These are phyloP conservation scores for Henricia sp. DNA, from an alignment of 53 echinoderm and acorn worm genomes.

Conservation along the genomic window DNA sequence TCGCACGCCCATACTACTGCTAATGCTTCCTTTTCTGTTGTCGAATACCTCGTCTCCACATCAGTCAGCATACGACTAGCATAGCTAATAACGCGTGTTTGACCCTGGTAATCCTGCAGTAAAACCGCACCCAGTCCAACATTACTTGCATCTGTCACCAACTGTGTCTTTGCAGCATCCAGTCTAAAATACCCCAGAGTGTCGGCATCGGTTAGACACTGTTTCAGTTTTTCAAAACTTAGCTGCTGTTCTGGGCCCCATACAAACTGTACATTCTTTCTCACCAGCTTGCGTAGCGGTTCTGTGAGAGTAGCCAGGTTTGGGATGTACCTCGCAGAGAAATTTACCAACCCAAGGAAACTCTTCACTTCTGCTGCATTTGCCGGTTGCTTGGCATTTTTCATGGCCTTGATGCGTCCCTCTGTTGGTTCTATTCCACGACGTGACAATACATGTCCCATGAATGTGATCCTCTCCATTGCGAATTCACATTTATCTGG, in stretches of 20 bases:
- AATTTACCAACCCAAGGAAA: conserved; percentile 74
- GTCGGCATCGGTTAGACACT: conserved; percentile 12
- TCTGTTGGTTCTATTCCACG: conserved; percentile 66
- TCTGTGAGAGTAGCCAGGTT: conserved; percentile 36
- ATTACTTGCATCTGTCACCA: conserved; percentile 37
- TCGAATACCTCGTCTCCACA: conserved; percentile 53
- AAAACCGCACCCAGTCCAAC: conserved; percentile 33
- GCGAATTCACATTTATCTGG: conserved; percentile 63
- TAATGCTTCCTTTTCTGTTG: conserved; percentile 61
- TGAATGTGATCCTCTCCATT: conserved; percentile 31
- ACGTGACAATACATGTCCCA: conserved; percentile 64
- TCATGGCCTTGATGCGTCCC: conserved; percentile 53
- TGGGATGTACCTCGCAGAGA: conserved; percentile 70
- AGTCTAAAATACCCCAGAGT: conserved; percentile 17
- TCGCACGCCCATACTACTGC: conserved; percentile 48
- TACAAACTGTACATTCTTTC: conserved; percentile 1
- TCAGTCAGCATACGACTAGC: conserved; percentile 53
- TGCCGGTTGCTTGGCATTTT: conserved; percentile 44
- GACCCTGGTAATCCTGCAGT: conserved; percentile 23
- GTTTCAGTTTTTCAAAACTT: conserved; percentile 5
- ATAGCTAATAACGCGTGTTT: conserved; percentile 61
- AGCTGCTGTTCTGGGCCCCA: conserved; percentile 8
- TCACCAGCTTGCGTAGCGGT: conserved; percentile 11
- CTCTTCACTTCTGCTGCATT: conserved; percentile 67
- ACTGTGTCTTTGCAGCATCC: conserved; percentile 26